Percentiles rank a stretch among this genome's conserved stretches.
These are phyloP conservation scores for Drosophila nr. perissopoda DNA, from an alignment of 2,888 invertebrate species.

Conservation along the genomic window DNA sequence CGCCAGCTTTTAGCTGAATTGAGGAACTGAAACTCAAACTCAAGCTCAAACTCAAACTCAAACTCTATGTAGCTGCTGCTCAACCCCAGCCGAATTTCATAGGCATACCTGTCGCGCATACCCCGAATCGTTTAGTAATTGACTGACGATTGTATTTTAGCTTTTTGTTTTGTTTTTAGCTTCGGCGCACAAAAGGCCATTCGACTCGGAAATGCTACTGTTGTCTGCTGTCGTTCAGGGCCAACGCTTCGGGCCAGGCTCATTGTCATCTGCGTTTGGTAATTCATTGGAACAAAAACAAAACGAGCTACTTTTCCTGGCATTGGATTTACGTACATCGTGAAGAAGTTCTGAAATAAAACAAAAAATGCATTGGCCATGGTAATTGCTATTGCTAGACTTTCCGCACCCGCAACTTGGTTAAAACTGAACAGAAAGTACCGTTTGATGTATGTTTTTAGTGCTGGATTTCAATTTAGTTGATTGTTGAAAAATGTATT, in stretches of 20 bases:
- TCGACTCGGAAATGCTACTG: constrained; percentile 41
- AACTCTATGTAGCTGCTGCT: constrained; percentile 10
- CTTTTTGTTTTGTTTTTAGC: constrained; percentile 21
- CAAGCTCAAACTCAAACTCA: constrained; percentile 15
- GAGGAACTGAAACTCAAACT: constrained; percentile 38
- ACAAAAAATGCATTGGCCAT: constrained; percentile 2
- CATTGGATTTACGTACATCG: constrained; percentile 37
- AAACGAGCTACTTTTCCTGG: constrained; percentile 14
- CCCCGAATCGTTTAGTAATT: constrained; percentile 77
- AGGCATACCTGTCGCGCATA: constrained; percentile 80
- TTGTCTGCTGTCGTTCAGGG: constrained; percentile 47
- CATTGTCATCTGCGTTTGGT: constrained; percentile 55
- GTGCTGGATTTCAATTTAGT: background rate
- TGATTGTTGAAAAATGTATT: background rate
- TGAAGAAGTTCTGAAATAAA: constrained; percentile 14
- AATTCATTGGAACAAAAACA: constrained; percentile 29
- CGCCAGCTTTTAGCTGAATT: constrained; percentile 69
- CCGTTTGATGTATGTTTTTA: background rate
- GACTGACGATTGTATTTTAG: constrained; percentile 72
- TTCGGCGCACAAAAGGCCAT: constrained; percentile 63
- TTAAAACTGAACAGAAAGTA: background rate
- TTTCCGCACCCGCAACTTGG: constrained; percentile 26
- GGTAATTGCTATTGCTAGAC: constrained; percentile 12
- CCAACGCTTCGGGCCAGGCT: constrained; percentile 41
- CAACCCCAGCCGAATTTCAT: constrained; percentile 50